Evolutionary conservation across 2,888 invertebrate species (phyloP).

Genomic region (Tinea pellionella): DNA sequence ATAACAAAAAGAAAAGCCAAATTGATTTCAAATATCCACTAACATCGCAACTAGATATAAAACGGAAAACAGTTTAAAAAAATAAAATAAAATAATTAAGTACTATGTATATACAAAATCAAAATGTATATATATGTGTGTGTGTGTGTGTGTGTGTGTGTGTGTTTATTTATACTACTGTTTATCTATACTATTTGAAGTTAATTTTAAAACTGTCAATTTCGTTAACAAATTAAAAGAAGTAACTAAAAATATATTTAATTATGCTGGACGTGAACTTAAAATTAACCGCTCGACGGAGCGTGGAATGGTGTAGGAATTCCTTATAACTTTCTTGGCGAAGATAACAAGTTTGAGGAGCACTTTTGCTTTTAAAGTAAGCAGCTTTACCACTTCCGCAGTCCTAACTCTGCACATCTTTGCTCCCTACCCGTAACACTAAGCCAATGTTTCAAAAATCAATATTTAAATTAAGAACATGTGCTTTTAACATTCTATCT

Average conservation of each 20-base stretch:
- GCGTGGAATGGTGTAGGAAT: conserved; percentile 22
- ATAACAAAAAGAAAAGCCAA: no score
- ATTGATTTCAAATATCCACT: no score
- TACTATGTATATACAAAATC: no score
- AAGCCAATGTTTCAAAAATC: not conserved
- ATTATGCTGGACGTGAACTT: conserved; percentile 10
- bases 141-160: no score
- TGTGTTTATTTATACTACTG: no score
- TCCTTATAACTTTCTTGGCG: conserved; percentile 22
- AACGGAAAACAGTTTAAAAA: no score
- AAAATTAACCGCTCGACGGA: conserved; percentile 24
- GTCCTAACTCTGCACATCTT: conserved; percentile 11
- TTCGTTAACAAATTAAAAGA: no score
- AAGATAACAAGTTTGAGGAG: conserved; percentile 18
- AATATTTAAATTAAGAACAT: not conserved
- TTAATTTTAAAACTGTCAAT: no score
- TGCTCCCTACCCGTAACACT: not conserved
- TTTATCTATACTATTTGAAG: no score
- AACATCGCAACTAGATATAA: no score
- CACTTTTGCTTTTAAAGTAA: conserved; percentile 22
- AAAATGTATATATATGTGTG: no score
- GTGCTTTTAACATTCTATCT: not conserved
- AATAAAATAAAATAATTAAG: no score
- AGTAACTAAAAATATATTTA: conserved; percentile 11
- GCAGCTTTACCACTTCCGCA: conserved; percentile 23